phyloP scores from a whole-genome alignment of 2,888 invertebrate genomes.

The Cantharis flavilabris region DNA sequence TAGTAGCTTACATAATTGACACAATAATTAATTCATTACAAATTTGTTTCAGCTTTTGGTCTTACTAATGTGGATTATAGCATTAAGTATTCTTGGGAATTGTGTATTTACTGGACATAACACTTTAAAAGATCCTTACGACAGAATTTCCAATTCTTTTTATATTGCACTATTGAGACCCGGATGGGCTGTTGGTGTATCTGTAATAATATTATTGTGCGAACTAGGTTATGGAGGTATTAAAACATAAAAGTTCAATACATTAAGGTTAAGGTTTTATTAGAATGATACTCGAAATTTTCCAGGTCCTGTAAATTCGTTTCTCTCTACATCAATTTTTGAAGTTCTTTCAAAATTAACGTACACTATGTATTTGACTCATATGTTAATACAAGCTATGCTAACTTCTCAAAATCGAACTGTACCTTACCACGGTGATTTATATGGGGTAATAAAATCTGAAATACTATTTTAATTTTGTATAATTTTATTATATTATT shows the following conservation, averaged over 20 bases:
- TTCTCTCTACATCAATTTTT: slow-evolving; percentile 5
- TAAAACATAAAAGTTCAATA: neutral
- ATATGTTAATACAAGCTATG: neutral
- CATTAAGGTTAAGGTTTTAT: neutral
- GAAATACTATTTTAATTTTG: neutral
- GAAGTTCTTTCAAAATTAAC: slow-evolving; percentile 6
- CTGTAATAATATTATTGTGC: slow-evolving; percentile 59
- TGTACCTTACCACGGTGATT: neutral
- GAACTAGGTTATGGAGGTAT: slow-evolving; percentile 58
- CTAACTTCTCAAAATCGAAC: neutral
- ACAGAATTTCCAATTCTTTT: slow-evolving; percentile 38
- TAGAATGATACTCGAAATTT: slow-evolving; percentile 3
- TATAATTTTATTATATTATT: neutral
- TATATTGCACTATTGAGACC: slow-evolving; percentile 53
- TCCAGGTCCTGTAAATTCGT: slow-evolving; percentile 41
- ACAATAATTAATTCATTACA: too few relatives aligned
- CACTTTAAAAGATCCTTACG: neutral
- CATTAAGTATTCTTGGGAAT: neutral
- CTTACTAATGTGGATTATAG: neutral
- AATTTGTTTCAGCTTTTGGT: neutral
- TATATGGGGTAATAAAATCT: neutral
- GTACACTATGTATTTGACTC: slow-evolving; percentile 7
- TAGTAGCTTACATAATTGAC: too few relatives aligned
- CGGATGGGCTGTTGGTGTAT: slow-evolving; percentile 55
- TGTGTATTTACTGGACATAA: slow-evolving; percentile 4